Base-by-base conservation (phyloP, 2,113 vertebrate species). In the Suricata suricatta region DNA sequence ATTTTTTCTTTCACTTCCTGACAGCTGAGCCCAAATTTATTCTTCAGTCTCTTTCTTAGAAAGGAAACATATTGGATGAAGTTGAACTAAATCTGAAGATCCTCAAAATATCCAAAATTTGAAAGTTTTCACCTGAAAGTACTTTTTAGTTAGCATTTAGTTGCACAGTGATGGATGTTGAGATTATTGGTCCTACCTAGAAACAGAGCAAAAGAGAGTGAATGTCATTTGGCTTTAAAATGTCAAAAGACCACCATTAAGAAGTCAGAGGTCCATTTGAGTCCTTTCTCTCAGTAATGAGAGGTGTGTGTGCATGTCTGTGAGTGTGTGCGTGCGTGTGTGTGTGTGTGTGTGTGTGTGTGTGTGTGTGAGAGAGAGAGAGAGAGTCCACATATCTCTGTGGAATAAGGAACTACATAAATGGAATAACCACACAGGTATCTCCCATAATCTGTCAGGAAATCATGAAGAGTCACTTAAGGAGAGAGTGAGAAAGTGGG, bases 31-130 rank as follows among this genome's bases (percentile, higher is more conserved):
- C 21, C 64, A 96, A 76, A 94, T 91, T 91, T 91, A 93, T 69
- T 94, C 80, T 88, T 87, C 85, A 80, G 33, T 92, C n/a, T 81
- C 64, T 71, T 96, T 64, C 35, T 87, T 81, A 94, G 60, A 80
- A 93, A 95, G 15, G 14, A 97, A 95, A 81, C 38, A 88, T 19
- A 93, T n/a, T 95, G 38, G 44, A 69, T 57, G 27, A 90, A 69
- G 15, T 11, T 95, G 57, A 92, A 88, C 33, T 91, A 86, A 92
- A 79, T 93, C 17, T 50, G 14, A 79, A 95, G 23, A 54, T 54
- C 33, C 71, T 72, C n/a, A 83, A 97, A 93, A 88, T 66, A 92
- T 31, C 25, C 3, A 66, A 88, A 95, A 86, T 77, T 80, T 14
- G 80, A 66, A 97, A 54, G 31, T 33, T 93, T 95, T 93, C 54